These are phyloP conservation scores for Pocillopora meandrina DNA, from an alignment of 92 coral and sea anemone genomes.

Conservation along the genomic window DNA sequence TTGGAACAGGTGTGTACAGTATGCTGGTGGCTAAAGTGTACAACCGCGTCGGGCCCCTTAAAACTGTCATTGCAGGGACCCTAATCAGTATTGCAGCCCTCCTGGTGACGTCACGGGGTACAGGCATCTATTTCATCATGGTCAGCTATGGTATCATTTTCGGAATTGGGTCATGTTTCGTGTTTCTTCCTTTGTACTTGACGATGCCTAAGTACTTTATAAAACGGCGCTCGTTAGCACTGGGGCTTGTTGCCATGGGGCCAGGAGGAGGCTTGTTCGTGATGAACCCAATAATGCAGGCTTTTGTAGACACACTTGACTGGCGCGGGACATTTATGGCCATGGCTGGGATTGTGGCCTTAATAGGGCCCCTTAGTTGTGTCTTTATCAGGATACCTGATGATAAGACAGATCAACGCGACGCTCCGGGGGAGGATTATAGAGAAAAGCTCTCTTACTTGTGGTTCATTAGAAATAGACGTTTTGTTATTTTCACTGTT, in stretches of 20 bases:
- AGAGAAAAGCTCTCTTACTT: slow-evolving; percentile 6
- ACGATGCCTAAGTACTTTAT: slow-evolving; percentile 44
- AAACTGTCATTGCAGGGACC: slow-evolving; percentile 4
- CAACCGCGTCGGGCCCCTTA: slow-evolving; percentile 20
- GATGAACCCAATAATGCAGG: slow-evolving; percentile 36
- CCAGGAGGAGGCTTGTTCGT: slow-evolving; percentile 55
- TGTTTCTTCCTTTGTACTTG: slow-evolving; percentile 33
- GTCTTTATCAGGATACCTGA: slow-evolving; percentile 16
- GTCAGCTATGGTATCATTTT: slow-evolving; percentile 19
- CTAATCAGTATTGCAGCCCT: slow-evolving; percentile 4
- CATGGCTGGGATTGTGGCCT: slow-evolving; percentile 20
- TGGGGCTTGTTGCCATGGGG: slow-evolving; percentile 52
- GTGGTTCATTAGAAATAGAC: slow-evolving; percentile 1
- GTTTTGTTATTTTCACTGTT: slow-evolving; percentile 24
- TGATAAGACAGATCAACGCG: not conserved
- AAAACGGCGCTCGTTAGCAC: slow-evolving; percentile 54
- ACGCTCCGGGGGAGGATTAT: not conserved
- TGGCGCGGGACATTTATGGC: slow-evolving; percentile 49
- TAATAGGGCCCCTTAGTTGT: slow-evolving; percentile 11
- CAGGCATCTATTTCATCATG: slow-evolving; percentile 22
- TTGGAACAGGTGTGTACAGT: slow-evolving; percentile 22
- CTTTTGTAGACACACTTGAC: slow-evolving; percentile 39
- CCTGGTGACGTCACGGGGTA: slow-evolving; percentile 13
- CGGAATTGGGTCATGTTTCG: slow-evolving; percentile 31
- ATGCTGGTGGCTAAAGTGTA: slow-evolving; percentile 19